These are phyloP conservation scores for Microtus ochrogaster DNA, from an alignment of 2,113 vertebrate genomes.

Conservation along the genomic window DNA sequence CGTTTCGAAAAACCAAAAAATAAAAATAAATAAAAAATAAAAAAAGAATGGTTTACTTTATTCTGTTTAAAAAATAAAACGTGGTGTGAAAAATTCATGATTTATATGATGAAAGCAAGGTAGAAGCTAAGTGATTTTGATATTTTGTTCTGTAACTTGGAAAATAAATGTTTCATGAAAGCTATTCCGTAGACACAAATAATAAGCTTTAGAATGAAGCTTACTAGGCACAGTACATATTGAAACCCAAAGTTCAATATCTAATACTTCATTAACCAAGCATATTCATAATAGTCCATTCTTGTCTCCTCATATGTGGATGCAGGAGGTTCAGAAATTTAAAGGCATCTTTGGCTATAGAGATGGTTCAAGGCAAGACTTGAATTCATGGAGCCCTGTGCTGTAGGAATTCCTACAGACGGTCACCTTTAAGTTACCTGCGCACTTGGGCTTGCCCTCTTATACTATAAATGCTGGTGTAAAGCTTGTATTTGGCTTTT, in stretches of 20 bases:
- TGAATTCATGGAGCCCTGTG: neutral
- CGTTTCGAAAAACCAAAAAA: too few relatives aligned
- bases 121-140: constrained; percentile 73
- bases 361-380: neutral
- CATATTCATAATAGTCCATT: too few relatives aligned
- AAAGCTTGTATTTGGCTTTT: too few relatives aligned
- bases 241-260: neutral
- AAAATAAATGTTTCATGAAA: neutral
- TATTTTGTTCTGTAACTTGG: constrained; percentile 3
- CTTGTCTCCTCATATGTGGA: neutral
- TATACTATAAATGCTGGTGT: too few relatives aligned
- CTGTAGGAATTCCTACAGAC: too few relatives aligned
- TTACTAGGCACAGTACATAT: too few relatives aligned
- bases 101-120: constrained; percentile 82
- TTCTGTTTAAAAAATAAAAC: constrained; percentile 75
- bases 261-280: neutral
- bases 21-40: too few relatives aligned
- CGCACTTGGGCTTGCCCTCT: too few relatives aligned
- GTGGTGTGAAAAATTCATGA: constrained; percentile 81
- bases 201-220: neutral
- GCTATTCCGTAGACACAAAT: constrained; percentile 52
- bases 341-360: too few relatives aligned
- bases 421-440: too few relatives aligned
- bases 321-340: neutral
- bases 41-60: constrained; percentile 63